A percentile compares a stretch with the other conserved stretches of the same genome.
These are phyloP conservation scores for Tetragnatha montana DNA, from an alignment of 2,888 invertebrate species.

Conservation along the genomic window DNA sequence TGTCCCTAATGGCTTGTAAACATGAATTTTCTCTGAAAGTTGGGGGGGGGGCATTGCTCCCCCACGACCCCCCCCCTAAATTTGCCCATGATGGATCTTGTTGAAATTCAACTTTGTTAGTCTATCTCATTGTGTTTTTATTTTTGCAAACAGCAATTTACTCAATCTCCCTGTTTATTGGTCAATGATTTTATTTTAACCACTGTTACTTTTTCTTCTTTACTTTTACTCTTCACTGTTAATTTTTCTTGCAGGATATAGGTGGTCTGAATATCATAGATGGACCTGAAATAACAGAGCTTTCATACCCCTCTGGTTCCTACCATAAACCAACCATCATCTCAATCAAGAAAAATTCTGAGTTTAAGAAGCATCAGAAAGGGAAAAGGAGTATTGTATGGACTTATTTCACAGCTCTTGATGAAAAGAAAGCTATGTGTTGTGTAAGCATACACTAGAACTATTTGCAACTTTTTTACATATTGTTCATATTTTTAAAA, in stretches of 20 bases:
- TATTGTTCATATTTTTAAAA: too few relatives aligned
- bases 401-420: slow-evolving; percentile 67
- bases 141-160: too few relatives aligned
- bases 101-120: too few relatives aligned
- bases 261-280: slow-evolving; percentile 59
- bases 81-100: too few relatives aligned
- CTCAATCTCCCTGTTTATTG: not conserved
- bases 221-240: not conserved
- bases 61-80: too few relatives aligned
- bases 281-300: slow-evolving; percentile 49
- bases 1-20: too few relatives aligned
- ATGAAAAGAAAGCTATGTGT: slow-evolving; percentile 69
- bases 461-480: not conserved
- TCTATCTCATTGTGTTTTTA: too few relatives aligned
- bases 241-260: slow-evolving; percentile 42
- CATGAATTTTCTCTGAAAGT: too few relatives aligned
- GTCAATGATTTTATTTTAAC: not conserved
- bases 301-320: slow-evolving; percentile 46
- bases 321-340: slow-evolving; percentile 67
- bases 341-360: slow-evolving; percentile 61
- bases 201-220: not conserved
- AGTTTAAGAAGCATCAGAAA: slow-evolving; percentile 62
- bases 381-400: slow-evolving; percentile 67
- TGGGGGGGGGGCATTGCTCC: too few relatives aligned
- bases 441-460: slow-evolving; percentile 41